phyloP scores from a whole-genome alignment of 2,888 invertebrate genomes.

The Tribolium freemani region DNA sequence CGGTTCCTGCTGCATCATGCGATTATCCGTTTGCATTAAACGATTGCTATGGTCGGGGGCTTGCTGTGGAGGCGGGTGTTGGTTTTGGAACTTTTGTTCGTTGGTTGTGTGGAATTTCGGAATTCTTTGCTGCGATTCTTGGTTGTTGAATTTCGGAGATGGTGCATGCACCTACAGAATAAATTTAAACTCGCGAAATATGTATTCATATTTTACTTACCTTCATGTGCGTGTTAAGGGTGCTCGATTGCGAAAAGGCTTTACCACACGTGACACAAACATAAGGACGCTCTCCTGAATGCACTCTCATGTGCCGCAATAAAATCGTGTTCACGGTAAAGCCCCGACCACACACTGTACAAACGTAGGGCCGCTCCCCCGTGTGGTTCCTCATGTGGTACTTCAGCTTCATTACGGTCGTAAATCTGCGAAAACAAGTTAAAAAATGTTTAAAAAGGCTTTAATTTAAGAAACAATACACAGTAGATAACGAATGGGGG shows the following conservation, averaged over 20 bases:
- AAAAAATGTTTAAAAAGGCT: neutral
- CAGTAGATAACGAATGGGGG: too few species aligned
- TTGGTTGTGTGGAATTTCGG: conserved; percentile 54
- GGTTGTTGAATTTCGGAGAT: conserved; percentile 61
- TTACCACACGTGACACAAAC: conserved; percentile 68
- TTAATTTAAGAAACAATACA: too few species aligned
- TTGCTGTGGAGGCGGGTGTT: conserved; percentile 20
- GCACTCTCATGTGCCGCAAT: conserved; percentile 67
- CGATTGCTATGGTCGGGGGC: conserved; percentile 47
- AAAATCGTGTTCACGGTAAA: conserved; percentile 68
- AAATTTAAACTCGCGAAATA: too few species aligned
- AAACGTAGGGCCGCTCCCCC: conserved; percentile 68
- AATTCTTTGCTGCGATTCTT: conserved; percentile 56
- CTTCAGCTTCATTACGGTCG: conserved; percentile 68
- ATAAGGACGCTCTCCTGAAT: conserved; percentile 68
- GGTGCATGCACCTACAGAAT: conserved; percentile 59
- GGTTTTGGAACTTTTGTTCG: conserved; percentile 54
- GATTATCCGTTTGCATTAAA: conserved; percentile 60
- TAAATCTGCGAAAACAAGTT: conserved; percentile 60
- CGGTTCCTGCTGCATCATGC: conserved; percentile 59
- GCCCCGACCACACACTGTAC: conserved; percentile 66
- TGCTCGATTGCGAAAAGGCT: conserved; percentile 68
- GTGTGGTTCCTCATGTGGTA: conserved; percentile 69
- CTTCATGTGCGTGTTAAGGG: conserved; percentile 68
- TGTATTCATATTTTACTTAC: conserved; percentile 52